A percentile compares a stretch with the other conserved stretches of the same genome.
Conservation (phyloP, 1,140 invertebrate genomes). For the Aethina tumida region DNA sequence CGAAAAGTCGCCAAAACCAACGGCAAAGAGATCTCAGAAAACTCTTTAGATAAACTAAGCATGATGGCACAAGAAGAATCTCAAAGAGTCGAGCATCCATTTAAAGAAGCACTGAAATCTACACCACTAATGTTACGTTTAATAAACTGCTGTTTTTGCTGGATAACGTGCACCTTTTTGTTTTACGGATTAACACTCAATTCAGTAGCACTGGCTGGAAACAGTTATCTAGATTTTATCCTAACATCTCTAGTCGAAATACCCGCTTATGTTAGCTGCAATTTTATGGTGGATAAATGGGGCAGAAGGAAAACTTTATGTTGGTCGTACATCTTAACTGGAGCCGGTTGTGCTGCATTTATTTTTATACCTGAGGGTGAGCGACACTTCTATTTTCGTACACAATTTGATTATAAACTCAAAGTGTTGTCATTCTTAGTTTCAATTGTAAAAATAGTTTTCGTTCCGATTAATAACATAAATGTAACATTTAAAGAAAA, state of each 20-base stretch:
- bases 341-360: constrained; percentile 34
- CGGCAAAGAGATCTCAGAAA: constrained; percentile 44
- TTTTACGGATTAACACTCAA: constrained; percentile 77
- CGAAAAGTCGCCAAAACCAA: constrained; percentile 46
- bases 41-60: constrained; percentile 37
- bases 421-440: too few relatives aligned
- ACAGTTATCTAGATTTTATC: constrained; percentile 59
- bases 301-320: constrained; percentile 52
- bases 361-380: constrained; percentile 27
- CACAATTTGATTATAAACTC: neutral
- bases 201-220: constrained; percentile 63
- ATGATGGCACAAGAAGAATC: constrained; percentile 2
- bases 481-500: neutral
- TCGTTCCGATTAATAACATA: neutral
- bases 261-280: constrained; percentile 56
- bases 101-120: constrained; percentile 44
- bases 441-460: neutral
- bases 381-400: neutral
- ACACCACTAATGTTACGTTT: constrained; percentile 49
- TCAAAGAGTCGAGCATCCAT: constrained; percentile 15
- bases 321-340: constrained; percentile 49
- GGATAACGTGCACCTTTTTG: constrained; percentile 58
- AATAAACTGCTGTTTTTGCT: constrained; percentile 54
- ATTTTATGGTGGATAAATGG: constrained; percentile 50
- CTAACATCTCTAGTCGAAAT: constrained; percentile 60